A percentile compares a stretch with the other conserved stretches of the same genome.
Conservation (phyloP, 2,797 vertebrate species). For the Uromys caudimaculatus region DNA sequence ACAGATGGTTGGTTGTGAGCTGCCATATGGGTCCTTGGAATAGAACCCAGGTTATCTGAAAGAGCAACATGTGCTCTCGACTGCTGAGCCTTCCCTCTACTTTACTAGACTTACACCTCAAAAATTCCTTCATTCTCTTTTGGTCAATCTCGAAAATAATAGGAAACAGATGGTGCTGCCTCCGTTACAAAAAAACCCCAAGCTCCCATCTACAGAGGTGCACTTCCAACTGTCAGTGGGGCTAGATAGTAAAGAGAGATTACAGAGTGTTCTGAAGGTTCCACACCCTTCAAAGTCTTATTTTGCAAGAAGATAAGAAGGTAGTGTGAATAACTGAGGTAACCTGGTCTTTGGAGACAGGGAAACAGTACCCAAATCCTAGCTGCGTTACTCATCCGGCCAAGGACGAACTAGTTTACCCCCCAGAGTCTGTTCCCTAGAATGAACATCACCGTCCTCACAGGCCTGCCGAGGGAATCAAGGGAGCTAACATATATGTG, state of each 20-base stretch:
- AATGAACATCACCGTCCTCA: background rate
- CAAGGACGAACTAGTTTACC: background rate
- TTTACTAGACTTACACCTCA: background rate
- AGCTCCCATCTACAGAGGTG: background rate
- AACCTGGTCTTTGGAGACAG: constrained; percentile 10
- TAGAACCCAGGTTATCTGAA: background rate
- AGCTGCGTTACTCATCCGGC: background rate
- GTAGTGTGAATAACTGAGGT: background rate
- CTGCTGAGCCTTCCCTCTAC: background rate
- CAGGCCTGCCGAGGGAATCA: background rate
- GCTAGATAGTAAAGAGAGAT: background rate
- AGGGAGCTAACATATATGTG: background rate
- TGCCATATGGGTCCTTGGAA: background rate
- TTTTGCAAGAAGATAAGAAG: constrained; percentile 38
- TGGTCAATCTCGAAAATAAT: constrained; percentile 26
- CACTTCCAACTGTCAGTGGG: background rate
- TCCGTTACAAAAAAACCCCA: background rate
- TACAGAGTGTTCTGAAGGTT: background rate
- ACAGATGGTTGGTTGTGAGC: background rate
- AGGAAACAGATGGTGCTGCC: background rate
- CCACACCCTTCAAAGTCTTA: background rate
- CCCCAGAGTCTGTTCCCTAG: constrained; percentile 10
- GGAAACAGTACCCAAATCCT: background rate
- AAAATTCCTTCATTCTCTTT: constrained; percentile 46
- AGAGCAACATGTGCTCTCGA: background rate